Base-by-base conservation (phyloP, 2,888 invertebrate genomes). In the Melipona beecheii region DNA sequence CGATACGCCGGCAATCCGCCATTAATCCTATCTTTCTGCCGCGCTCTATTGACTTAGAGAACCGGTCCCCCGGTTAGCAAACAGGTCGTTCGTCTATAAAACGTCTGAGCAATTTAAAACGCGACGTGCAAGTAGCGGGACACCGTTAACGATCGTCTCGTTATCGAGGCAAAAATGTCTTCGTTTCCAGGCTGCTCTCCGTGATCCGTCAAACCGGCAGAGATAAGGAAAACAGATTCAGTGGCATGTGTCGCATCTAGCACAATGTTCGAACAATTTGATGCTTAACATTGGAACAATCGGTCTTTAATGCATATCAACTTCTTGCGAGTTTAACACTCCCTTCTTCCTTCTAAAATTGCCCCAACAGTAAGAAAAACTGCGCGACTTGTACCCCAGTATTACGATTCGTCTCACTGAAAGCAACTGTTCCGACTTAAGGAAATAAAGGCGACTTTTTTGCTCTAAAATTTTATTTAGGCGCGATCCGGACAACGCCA, bases 91-190 rank as follows among this genome's bases (percentile, higher is more conserved):
- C 49, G 58, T 65, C 54, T 31, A 17, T 24, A 27, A 77, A 27
- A 43, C 17, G 43, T 72, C 19, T 52, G 21, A 15, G 65, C 65
- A 19, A 65, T 66, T 36, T 24, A 49, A 52, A 50, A 64, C 66
- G 19, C 11, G 31, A 21, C 54, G 68, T 27, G 15, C 17, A 54
- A 13, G 58, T 52, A 27, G 52, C 60, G 24, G n/a, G n/a, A 36
- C 70, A 80, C 76, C 71, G 80, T 80, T 80, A 78, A 68, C 60
- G 73, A 71, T 65, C 70, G 64, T 19, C 49, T 76, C 70, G 70
- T 76, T 76, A 80, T 50, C 80, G 52, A 6, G 4, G 15, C 36
- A 72, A 60, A 54, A 71, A 66, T 52, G 9, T 24, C 54, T 49
- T 13, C 21, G 50, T 76, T 79, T 75, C 49, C 64, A 50, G 62